phyloP scores from a whole-genome alignment of 2,797 vertebrate genomes.

The Bradypus variegatus region DNA sequence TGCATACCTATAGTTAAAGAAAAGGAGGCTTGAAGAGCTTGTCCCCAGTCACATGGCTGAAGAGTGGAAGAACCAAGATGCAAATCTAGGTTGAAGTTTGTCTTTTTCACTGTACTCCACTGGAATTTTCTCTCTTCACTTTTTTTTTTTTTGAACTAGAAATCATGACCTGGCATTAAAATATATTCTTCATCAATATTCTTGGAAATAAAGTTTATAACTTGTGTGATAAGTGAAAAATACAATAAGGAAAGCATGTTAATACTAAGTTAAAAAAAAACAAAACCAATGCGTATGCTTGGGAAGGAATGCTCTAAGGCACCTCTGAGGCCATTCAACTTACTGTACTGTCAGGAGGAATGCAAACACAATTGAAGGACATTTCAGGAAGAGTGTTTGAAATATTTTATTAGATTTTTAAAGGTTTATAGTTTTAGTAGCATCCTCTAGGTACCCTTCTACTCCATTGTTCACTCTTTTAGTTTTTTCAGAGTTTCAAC shows the following conservation, averaged over 20 bases:
- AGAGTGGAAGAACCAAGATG: not conserved
- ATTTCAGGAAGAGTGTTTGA: not conserved
- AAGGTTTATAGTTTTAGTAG: not conserved
- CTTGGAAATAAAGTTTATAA: constrained; percentile 10
- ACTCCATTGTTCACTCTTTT: not conserved
- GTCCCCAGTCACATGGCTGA: not conserved
- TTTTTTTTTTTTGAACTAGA: not conserved
- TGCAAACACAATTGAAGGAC: not conserved
- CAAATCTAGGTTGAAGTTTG: not conserved
- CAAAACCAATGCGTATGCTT: not conserved
- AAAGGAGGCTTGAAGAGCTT: not conserved
- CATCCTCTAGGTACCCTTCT: not conserved
- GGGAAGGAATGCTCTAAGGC: not conserved
- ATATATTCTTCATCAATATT: constrained; percentile 5
- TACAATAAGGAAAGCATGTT: not conserved
- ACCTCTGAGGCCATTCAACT: not conserved
- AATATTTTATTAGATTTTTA: not conserved
- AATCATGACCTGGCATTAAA: not conserved
- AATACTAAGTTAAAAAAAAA: not conserved
- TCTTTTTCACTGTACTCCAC: not conserved
- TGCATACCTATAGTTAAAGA: not conserved
- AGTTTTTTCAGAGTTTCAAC: not conserved
- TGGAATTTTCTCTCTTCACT: not conserved
- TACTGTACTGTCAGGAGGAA: not conserved
- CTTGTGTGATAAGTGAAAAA: not conserved